A percentile compares a stretch with the other conserved stretches of the same genome.
Evolutionary conservation across 2,113 vertebrate species (phyloP).

Genomic region (Gallinago paraguaiae): DNA sequence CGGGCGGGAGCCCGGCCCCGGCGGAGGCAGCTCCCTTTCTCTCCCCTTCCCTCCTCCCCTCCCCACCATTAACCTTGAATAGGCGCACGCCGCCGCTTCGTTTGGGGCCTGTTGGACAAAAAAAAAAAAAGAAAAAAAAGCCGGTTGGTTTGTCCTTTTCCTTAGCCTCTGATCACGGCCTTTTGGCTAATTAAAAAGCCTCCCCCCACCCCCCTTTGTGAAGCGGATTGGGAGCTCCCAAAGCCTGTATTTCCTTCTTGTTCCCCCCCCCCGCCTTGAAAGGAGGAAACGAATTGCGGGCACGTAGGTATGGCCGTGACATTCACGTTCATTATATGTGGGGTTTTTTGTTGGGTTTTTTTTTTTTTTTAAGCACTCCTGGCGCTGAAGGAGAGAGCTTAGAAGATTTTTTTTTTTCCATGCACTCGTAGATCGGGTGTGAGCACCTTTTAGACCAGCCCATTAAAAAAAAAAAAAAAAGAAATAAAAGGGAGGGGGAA

Average conservation of each 20-base stretch:
- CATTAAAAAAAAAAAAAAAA: not conserved
- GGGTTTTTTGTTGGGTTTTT: too few relatives aligned
- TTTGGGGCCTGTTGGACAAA: constrained; percentile 19
- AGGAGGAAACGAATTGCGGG: constrained; percentile 5
- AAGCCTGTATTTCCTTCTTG: not conserved
- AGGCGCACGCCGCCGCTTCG: constrained; percentile 47
- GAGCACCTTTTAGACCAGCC: constrained; percentile 20
- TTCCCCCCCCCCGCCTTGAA: not conserved
- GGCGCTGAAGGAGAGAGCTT: not conserved
- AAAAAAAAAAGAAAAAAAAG: not conserved
- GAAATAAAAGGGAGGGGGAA: not conserved
- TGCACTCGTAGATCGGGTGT: constrained; percentile 2
- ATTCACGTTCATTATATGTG: not conserved
- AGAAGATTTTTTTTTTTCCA: not conserved
- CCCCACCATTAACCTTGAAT: constrained; percentile 71
- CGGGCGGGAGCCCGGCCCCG: not conserved
- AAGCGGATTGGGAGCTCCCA: not conserved
- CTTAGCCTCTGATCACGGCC: not conserved
- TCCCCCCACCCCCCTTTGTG: not conserved
- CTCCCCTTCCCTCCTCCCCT: not conserved
- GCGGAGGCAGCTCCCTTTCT: constrained; percentile 31
- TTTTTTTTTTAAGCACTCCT: not conserved
- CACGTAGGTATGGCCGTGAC: constrained; percentile 5
- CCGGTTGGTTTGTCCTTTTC: not conserved
- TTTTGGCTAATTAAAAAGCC: not conserved